Percentiles rank a stretch among this genome's conserved stretches.
Conservation (phyloP, 2,797 vertebrate species). For the Melanogrammus aeglefinus region DNA sequence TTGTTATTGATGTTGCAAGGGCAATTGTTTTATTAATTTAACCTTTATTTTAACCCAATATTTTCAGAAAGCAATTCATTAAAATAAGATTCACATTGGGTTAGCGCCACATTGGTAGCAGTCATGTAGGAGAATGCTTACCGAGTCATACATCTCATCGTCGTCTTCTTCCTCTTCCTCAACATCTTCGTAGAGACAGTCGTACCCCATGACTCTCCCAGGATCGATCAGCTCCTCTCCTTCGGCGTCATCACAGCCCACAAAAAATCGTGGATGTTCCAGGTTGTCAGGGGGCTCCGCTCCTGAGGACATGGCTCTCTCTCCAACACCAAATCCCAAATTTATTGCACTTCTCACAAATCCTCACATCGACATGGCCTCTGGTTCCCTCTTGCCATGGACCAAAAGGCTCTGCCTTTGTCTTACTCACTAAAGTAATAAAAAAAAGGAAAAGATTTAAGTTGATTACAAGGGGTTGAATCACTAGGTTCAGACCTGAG, state of each 20-base stretch:
- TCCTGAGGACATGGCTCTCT: constrained; percentile 65
- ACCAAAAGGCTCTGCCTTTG: neutral
- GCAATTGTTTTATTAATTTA: neutral
- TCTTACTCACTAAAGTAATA: neutral
- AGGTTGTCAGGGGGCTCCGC: constrained; percentile 40
- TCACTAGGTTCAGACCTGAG: neutral
- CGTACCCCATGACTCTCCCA: constrained; percentile 69
- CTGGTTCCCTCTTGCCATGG: neutral
- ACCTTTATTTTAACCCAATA: neutral
- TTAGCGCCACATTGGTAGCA: neutral
- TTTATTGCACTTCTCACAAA: neutral
- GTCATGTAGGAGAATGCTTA: constrained; percentile 58
- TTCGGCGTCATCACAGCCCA: constrained; percentile 81
- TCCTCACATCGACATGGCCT: neutral
- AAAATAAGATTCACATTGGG: neutral
- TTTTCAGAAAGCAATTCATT: neutral
- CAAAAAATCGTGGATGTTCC: constrained; percentile 80
- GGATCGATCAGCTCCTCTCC: constrained; percentile 75
- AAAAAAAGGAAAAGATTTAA: neutral
- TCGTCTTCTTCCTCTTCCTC: constrained; percentile 64
- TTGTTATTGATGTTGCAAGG: neutral
- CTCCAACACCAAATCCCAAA: neutral
- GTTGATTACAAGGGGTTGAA: neutral
- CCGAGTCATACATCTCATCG: constrained; percentile 85
- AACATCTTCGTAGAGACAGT: constrained; percentile 77